A percentile compares a stretch with the other conserved stretches of the same genome.
phyloP scores from a whole-genome alignment of 92 coral and sea anemone genomes.

The Palythoa heliodiscus region DNA sequence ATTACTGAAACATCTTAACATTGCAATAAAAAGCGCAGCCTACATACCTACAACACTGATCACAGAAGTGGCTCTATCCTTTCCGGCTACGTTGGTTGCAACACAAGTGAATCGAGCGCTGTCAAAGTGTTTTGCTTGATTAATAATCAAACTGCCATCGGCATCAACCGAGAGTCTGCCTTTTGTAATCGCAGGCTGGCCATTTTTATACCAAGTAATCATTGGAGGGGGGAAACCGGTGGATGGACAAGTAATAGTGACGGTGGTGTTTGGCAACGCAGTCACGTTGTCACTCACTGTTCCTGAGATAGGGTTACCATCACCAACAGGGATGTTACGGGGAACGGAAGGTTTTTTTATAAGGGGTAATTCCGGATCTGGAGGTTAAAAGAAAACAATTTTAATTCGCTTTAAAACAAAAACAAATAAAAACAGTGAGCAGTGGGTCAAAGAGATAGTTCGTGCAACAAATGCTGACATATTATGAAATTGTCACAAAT shows the following conservation, averaged over 20 bases:
- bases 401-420: background rate
- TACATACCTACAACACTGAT: constrained; percentile 24
- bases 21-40: background rate
- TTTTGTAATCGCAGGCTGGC: background rate
- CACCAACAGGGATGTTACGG: constrained; percentile 14
- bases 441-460: background rate
- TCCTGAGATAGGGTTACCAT: constrained; percentile 8
- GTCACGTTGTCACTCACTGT: constrained; percentile 25
- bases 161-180: constrained; percentile 24
- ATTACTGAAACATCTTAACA: background rate
- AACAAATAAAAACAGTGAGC: background rate
- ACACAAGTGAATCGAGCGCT: constrained; percentile 22
- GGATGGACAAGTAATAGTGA: constrained; percentile 33
- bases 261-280: constrained; percentile 14
- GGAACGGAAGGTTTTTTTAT: constrained; percentile 13
- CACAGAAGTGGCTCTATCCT: constrained; percentile 29
- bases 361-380: constrained; percentile 11
- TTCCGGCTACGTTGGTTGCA: constrained; percentile 10
- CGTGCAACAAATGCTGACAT: too few species aligned
- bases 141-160: constrained; percentile 25
- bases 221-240: constrained; percentile 50
- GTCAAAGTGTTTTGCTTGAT: constrained; percentile 12
- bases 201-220: constrained; percentile 44
- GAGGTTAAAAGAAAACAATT: background rate
- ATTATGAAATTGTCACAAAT: too few species aligned